These are phyloP conservation scores for Drosophila kuntzei DNA, from an alignment of 2,888 invertebrate genomes.

Conservation along the genomic window DNA sequence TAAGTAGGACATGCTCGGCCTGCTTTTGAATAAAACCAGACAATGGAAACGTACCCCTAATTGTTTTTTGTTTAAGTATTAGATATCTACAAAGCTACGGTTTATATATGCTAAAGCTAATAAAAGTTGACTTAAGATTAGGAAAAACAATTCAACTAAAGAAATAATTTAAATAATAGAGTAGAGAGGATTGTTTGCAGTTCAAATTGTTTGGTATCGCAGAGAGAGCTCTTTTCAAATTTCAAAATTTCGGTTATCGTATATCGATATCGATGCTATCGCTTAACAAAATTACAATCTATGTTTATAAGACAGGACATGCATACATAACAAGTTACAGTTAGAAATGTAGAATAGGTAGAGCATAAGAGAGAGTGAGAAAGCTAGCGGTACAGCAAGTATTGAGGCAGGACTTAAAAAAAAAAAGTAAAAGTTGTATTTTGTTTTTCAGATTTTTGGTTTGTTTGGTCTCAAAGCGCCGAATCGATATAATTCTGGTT, in stretches of 20 bases:
- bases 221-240: conserved; percentile 78
- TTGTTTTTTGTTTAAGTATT: conserved; percentile 22
- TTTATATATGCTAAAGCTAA: conserved; percentile 30
- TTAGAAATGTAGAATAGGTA: conserved; percentile 44
- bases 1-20: conserved; percentile 83
- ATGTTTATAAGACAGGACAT: conserved; percentile 59
- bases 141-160: conserved; percentile 21
- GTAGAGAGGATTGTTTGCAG: conserved; percentile 45
- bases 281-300: conserved; percentile 46
- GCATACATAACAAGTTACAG: conserved; percentile 73
- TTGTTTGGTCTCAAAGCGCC: conserved; percentile 63
- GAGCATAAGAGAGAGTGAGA: conserved; percentile 39
- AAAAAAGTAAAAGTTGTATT: conserved; percentile 23
- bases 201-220: conserved; percentile 32
- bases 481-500: conserved; percentile 41
- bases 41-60: conserved; percentile 73
- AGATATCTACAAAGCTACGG: conserved; percentile 35
- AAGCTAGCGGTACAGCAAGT: conserved; percentile 41
- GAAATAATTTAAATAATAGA: conserved; percentile 26
- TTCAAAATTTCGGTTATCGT: conserved; percentile 47
- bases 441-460: conserved; percentile 19
- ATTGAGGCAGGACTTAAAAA: conserved; percentile 40
- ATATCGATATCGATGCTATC: conserved; percentile 20
- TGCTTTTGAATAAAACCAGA: conserved; percentile 85
- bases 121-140: conserved; percentile 38